Evolutionary conservation across 2,888 invertebrate species (phyloP), one percentile per base, ranked within the genome.

Genomic region (Exephanes ischioxanthus): DNA sequence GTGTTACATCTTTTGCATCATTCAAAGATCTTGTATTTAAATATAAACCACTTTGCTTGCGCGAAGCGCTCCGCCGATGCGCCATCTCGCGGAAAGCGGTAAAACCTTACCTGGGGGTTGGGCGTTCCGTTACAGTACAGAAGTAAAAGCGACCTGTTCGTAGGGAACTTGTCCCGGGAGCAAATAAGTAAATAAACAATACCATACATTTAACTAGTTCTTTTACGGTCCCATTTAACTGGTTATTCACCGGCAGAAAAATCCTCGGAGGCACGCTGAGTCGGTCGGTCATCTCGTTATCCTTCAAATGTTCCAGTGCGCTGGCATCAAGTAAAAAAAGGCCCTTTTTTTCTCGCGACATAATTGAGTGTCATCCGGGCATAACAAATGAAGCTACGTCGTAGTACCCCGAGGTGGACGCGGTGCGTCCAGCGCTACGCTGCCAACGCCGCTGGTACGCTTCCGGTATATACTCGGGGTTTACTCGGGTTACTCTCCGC

Each of bases 321-420:
- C 16, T 16, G 26, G 30, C 89, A 81, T 87, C 87, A 80, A 88
- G 84, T 87, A 87, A 89, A 61, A 87, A 88, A 90, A 63, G 86
- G 90, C 89, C 89, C 91, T 2, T 14, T 92, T 91, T 91, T 88
- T 84, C 83, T 78, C 89, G 89, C 88, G 89, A 91, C 91, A 92
- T 93, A 93, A 93, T 93, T 92, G 92, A 92, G 93, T 93, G 93
- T 93, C 92, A 92, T 92, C 91, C 91, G 91, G 92, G 90, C 90
- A 91, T 93, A 93, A 93, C 92, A 92, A 93, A 93, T 93, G 93
- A 91, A 92, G 90, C 91, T 87, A 78, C 55, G 82, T 87, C 89
- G 87, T 83, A 53, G 72, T 73, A 63, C 70, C 79, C 67, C 76
- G 61, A 71, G 73, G 16, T 63, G 61, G 33, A 30, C 33, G 84